Evolutionary conservation across 2,797 vertebrate genomes (phyloP).

Genomic region (Acanthornis magna): DNA sequence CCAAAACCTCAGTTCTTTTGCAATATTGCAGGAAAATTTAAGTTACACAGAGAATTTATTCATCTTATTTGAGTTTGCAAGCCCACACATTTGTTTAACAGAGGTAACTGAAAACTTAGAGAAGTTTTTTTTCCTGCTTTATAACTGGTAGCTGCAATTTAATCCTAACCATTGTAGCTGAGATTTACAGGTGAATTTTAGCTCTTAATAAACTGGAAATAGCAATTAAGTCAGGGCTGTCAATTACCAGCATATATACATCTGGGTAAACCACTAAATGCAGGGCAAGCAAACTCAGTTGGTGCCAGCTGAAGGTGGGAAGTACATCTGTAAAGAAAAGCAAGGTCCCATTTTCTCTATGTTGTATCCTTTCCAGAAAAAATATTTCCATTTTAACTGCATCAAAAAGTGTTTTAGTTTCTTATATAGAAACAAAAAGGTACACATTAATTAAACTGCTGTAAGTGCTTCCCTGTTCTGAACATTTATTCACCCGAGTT

Average conservation of each 20-base stretch:
- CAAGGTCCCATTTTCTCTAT: not conserved
- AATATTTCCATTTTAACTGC: not conserved
- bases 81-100: not conserved
- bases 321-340: not conserved
- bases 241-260: not conserved
- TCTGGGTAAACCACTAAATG: not conserved
- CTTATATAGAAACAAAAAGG: not conserved
- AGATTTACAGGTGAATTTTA: not conserved
- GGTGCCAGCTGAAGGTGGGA: not conserved
- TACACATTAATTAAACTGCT: not conserved
- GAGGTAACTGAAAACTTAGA: not conserved
- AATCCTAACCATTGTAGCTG: not conserved
- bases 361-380: not conserved
- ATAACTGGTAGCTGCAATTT: not conserved
- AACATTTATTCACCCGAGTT: not conserved
- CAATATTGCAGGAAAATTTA: not conserved
- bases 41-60: not conserved
- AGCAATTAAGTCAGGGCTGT: not conserved
- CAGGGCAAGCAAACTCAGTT: not conserved
- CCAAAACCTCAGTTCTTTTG: not conserved
- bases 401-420: not conserved
- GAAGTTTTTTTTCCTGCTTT: rapidly evolving
- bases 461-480: not conserved
- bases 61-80: not conserved
- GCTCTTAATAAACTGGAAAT: not conserved